Base-by-base conservation (phyloP, 1,140 invertebrate genomes). In the Aphelenchoides besseyi region DNA sequence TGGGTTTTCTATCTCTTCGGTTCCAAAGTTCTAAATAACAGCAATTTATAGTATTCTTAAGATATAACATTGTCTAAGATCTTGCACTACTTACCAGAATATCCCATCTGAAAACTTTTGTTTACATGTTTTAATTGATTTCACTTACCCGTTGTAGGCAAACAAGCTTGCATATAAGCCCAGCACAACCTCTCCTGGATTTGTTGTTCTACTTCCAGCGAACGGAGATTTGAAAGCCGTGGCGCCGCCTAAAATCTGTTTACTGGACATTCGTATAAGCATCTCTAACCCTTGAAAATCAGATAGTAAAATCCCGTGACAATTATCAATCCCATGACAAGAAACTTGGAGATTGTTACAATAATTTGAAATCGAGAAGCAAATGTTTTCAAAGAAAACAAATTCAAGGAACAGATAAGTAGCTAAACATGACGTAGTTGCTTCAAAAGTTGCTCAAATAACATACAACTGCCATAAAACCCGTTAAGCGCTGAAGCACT, bases 101-200 rank as follows among this genome's bases (percentile, higher is more conserved):
- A n/a, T n/a, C n/a, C n/a, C n/a, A n/a, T n/a, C n/a, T n/a, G n/a
- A n/a, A n/a, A n/a, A n/a, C n/a, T n/a, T n/a, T n/a, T n/a, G n/a
- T n/a, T n/a, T n/a, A n/a, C n/a, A n/a, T n/a, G n/a, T n/a, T n/a
- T n/a, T n/a, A n/a, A n/a, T n/a, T n/a, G n/a, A n/a, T n/a, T n/a
- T n/a, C n/a, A n/a, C 79, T 79, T 79, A 81, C 9, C 79, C 79
- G 71, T 81, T 82, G 54, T 72, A 71, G 8, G 76, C 72, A 70
- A 77, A 81, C 55, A 78, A 80, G 33, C 81, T 74, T 0, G 74
- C 72, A 73, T 80, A 82, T 26, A 82, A 9, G 2, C 35, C 80
- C 0, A 82, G 48, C 8, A 80, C 80, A 55, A 82, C 36, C 28
- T 70, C 72, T n/a, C 80, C 80, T 23, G 73, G 67, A 23, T 82